Conservation (phyloP, 1,140 invertebrate species). For the Drosophila novamexicana region DNA sequence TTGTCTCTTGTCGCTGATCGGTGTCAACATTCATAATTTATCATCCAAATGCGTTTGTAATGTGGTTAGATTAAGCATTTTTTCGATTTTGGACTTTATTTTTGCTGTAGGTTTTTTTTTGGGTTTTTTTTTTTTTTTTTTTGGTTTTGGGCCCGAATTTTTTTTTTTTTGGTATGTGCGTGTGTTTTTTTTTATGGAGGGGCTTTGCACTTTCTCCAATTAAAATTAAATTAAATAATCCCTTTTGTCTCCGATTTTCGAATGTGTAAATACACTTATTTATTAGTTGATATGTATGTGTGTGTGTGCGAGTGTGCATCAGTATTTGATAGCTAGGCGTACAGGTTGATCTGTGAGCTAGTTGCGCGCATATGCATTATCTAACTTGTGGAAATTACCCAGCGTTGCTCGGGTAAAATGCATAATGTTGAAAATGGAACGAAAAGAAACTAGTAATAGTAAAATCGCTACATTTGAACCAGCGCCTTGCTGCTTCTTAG, state of each 20-base stretch:
- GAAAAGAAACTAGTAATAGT: too few species aligned
- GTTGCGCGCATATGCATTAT: too few species aligned
- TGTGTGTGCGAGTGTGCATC: neutral
- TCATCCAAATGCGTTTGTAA: conserved; percentile 77
- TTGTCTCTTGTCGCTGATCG: conserved; percentile 3
- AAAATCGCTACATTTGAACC: too few species aligned
- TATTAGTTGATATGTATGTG: conserved; percentile 3
- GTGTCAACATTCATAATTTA: conserved; percentile 73
- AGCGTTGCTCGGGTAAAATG: too few species aligned
- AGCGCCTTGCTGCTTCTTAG: too few species aligned
- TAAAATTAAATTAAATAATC: conserved; percentile 80
- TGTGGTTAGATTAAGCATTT: conserved; percentile 72
- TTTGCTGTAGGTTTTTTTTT: conserved; percentile 19
- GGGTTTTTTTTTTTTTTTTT: conserved; percentile 5
- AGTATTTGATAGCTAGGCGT: too few species aligned
- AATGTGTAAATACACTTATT: conserved; percentile 24
- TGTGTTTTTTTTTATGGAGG: conserved; percentile 39
- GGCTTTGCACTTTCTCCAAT: conserved; percentile 80
- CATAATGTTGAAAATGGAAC: too few species aligned
- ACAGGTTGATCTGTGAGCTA: too few species aligned
- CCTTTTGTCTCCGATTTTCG: conserved; percentile 32
- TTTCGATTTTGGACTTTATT: conserved; percentile 37
- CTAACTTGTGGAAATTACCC: too few species aligned
- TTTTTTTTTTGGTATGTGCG: conserved; percentile 6
- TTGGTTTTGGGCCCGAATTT: conserved; percentile 26